A percentile compares a stretch with the other conserved stretches of the same genome.
These are phyloP conservation scores for Hymenopus coronatus DNA, from an alignment of 2,888 invertebrate species.

Conservation along the genomic window DNA sequence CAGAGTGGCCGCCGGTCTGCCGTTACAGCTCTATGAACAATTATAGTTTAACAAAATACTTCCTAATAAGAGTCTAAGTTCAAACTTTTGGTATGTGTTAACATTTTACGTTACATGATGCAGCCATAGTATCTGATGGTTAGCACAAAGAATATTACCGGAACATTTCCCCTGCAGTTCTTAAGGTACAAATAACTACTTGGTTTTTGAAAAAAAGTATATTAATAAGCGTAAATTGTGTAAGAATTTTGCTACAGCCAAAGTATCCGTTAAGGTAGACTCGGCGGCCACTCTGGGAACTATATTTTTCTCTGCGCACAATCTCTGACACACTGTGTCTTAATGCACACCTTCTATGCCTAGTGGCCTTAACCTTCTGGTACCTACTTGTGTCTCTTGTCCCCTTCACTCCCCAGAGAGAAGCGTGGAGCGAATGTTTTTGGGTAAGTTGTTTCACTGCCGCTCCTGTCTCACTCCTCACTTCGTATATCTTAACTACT, in stretches of 20 bases:
- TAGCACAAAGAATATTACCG: too few species aligned
- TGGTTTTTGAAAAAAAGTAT: too few species aligned
- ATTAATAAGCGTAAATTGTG: too few species aligned
- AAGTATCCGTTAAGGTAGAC: not conserved
- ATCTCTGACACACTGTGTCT: slow-evolving; percentile 7
- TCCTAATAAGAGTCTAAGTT: too few species aligned
- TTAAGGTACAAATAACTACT: too few species aligned
- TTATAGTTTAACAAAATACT: too few species aligned
- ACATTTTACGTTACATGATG: too few species aligned
- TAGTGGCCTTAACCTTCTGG: not conserved
- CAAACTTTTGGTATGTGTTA: too few species aligned
- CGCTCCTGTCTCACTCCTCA: not conserved
- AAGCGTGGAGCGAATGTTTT: not conserved
- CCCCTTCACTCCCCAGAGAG: not conserved
- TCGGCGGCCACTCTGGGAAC: not conserved
- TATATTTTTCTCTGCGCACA: not conserved
- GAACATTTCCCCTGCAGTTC: too few species aligned
- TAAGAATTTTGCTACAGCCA: too few species aligned
- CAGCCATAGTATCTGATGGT: too few species aligned
- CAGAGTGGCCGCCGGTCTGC: not conserved
- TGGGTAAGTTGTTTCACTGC: not conserved
- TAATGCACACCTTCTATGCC: slow-evolving; percentile 14
- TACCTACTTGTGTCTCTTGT: not conserved
- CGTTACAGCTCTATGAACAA: not conserved
- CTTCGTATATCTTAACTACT: not conserved